Evolutionary conservation across 2,888 invertebrate species (phyloP), one percentile per base, ranked within the genome.

Genomic region (Ophion ventricosus): DNA sequence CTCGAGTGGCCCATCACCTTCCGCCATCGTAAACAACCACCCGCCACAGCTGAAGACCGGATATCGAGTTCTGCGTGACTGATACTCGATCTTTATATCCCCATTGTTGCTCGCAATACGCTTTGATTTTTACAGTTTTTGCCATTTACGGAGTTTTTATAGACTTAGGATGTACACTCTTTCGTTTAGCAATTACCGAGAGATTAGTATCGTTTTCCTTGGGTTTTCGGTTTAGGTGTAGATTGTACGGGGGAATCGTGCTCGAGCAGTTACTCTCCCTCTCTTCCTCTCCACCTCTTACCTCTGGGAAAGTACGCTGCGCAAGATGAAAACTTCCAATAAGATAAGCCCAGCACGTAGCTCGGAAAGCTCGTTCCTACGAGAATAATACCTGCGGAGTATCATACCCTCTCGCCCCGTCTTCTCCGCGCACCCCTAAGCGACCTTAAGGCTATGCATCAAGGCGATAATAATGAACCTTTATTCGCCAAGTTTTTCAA

Each of bases 281-380:
- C 54, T n/a, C 61, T 26, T 26, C 49, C n/a, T 54, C 57, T 57
- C 2, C 4, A 11, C 56, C 73, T 76, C 72, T 80, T 69, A 74
- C 76, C 79, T 26, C 43, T 7, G 17, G 23, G n/a, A 69, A 69
- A 69, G 80, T 82, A 82, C 76, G 74, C 70, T 23, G 64, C 61
- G 14, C 63, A 26, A 56, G 63, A 63, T 25, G 79, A 79, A 79
- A 79, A 79, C 72, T 79, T 79, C 63, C 54, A 72, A 72, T 56
- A 64, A 70, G 79, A 79, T 79, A 79, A 79, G 79, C 78, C 70
- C 61, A 40, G 63, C 72, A 79, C 79, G 79, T 70, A 70, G 79
- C 70, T 63, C n/a, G 8, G 43, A 40, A 79, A 79, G 63, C 72
- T 64, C 79, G 79, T 35, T 64, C 61, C 79, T 72, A 64, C 54